Evolutionary conservation across 2,797 vertebrate species (phyloP).

Genomic region (Acrossocheilus wenchowensis): DNA sequence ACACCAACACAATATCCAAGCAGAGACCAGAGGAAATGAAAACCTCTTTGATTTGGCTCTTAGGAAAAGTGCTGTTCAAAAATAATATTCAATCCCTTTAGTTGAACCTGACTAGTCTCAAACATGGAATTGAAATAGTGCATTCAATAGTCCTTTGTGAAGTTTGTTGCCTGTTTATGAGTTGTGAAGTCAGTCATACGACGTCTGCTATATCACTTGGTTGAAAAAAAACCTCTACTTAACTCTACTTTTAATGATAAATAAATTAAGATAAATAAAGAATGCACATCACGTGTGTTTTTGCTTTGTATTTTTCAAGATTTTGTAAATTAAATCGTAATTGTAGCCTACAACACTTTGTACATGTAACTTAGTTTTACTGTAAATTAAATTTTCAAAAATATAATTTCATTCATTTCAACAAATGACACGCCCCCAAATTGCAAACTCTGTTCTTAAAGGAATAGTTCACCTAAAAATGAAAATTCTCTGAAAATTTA

Average conservation of each 20-base stretch:
- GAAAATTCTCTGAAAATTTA: no score
- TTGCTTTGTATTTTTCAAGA: background rate
- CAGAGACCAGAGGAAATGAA: slow-evolving; percentile 20
- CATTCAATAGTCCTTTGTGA: background rate
- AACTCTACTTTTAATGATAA: background rate
- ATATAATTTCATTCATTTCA: no score
- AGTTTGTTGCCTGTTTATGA: background rate
- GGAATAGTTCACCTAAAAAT: no score
- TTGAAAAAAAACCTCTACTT: background rate
- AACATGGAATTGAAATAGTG: background rate
- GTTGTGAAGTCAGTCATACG: background rate
- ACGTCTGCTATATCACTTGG: background rate
- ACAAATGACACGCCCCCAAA: no score
- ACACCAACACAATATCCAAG: slow-evolving; percentile 15
- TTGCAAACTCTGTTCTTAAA: no score
- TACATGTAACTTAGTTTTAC: no score
- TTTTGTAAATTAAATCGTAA: no score
- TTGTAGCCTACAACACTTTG: no score
- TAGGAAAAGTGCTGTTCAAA: background rate
- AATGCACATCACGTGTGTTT: background rate
- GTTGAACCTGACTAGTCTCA: background rate
- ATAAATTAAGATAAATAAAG: background rate
- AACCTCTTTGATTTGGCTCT: slow-evolving; percentile 4
- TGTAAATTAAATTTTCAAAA: no score
- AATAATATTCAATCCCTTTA: background rate